Evolutionary conservation across 2,113 vertebrate species (phyloP).

Genomic region (Motacilla alba): DNA sequence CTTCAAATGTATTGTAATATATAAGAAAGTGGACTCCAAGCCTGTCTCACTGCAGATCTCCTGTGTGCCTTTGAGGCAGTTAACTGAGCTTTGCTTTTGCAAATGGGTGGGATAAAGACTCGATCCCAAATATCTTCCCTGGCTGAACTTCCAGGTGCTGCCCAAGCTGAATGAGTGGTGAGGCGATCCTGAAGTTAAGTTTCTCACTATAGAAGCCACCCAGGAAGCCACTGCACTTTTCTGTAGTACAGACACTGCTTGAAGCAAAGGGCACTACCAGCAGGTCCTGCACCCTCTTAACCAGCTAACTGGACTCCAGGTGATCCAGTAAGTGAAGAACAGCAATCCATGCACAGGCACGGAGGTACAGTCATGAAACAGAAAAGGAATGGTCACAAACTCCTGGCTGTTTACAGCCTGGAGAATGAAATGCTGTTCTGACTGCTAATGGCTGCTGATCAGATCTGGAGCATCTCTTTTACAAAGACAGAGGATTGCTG

Average conservation of each 20-base stretch:
- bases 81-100: not conserved
- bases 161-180: not conserved
- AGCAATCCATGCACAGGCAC: not conserved
- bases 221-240: not conserved
- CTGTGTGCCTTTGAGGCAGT: not conserved
- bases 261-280: not conserved
- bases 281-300: not conserved
- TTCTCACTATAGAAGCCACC: not conserved
- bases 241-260: not conserved
- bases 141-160: not conserved
- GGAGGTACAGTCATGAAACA: not conserved
- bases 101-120: not conserved
- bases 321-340: not conserved
- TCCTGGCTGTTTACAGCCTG: not conserved
- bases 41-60: not conserved
- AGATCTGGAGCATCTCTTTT: not conserved
- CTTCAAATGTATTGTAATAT: not conserved
- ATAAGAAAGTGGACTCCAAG: not conserved
- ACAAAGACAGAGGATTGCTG: not conserved
- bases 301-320: not conserved
- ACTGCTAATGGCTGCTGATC: not conserved
- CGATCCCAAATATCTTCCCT: accelerated
- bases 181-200: not conserved
- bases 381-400: not conserved
- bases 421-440: not conserved